Evolutionary conservation across 2,888 invertebrate species (phyloP).

Genomic region (Eulithis prunata): DNA sequence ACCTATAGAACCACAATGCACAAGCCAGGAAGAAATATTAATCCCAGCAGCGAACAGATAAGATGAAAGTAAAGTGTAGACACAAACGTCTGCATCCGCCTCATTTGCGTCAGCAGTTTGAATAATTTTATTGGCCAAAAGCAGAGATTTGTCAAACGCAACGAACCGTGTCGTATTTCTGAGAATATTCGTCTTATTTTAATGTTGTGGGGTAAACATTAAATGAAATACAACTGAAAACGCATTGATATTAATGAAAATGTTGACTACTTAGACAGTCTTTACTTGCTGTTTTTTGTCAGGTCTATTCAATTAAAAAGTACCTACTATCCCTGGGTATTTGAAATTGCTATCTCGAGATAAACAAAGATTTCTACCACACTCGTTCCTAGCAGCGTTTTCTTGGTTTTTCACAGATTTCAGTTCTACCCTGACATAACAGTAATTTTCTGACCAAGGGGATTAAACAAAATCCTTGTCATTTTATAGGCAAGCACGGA

Average conservation of each 20-base stretch:
- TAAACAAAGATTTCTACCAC: too few relatives aligned
- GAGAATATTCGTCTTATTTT: neutral
- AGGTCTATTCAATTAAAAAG: too few relatives aligned
- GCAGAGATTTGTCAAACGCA: neutral
- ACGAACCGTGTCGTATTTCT: neutral
- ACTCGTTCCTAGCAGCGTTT: too few relatives aligned
- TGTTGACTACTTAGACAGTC: too few relatives aligned
- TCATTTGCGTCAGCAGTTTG: neutral
- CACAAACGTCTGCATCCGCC: neutral
- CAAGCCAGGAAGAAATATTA: neutral
- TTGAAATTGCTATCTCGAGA: too few relatives aligned
- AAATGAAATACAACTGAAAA: too few relatives aligned
- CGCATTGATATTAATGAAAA: too few relatives aligned
- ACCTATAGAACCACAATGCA: too few relatives aligned
- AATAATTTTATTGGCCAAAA: neutral
- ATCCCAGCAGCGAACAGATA: neutral
- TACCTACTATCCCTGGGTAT: too few relatives aligned
- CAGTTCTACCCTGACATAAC: neutral
- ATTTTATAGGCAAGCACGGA: conserved; percentile 37
- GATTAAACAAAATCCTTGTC: conserved; percentile 41
- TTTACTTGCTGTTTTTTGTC: too few relatives aligned
- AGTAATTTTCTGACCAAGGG: conserved; percentile 33
- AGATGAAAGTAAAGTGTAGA: neutral
- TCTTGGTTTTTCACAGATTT: neutral
- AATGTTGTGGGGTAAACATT: too few relatives aligned